Percentiles rank a stretch among this genome's conserved stretches.
phyloP scores from a whole-genome alignment of 92 coral and sea anemone species.

The Palythoa grandis region DNA sequence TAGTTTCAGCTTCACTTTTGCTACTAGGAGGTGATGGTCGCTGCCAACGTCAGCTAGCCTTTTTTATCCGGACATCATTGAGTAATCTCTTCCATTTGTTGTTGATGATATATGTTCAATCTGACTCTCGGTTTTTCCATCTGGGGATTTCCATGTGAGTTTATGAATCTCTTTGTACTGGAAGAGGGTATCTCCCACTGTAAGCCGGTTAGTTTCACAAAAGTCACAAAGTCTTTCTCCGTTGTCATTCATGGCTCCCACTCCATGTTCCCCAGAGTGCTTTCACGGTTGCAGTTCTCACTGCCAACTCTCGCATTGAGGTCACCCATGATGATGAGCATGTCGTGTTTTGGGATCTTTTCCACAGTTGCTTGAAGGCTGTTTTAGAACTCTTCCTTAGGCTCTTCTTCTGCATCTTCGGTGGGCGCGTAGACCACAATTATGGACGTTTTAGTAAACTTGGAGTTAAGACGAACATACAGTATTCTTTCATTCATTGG shows the following conservation, averaged over 20 bases:
- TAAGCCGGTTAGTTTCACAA: background rate
- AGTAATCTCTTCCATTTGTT: slow-evolving; percentile 41
- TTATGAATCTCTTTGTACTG: background rate
- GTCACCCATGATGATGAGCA: background rate
- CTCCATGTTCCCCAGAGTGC: background rate
- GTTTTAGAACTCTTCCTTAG: background rate
- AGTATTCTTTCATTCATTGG: background rate
- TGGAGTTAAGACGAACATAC: background rate
- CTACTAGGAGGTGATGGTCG: slow-evolving; percentile 36
- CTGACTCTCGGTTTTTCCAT: slow-evolving; percentile 27
- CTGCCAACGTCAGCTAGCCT: slow-evolving; percentile 39
- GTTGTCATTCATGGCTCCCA: background rate
- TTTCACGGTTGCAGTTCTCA: background rate
- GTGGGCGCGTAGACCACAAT: background rate
- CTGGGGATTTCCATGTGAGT: background rate
- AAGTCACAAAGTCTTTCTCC: background rate
- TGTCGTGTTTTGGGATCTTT: background rate
- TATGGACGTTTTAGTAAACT: background rate
- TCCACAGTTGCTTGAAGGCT: background rate
- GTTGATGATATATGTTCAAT: slow-evolving; percentile 44
- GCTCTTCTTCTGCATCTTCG: background rate
- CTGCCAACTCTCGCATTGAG: background rate
- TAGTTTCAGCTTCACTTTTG: slow-evolving; percentile 9
- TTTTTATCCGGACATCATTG: slow-evolving; percentile 33
- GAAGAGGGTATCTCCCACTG: background rate